Percentiles rank a stretch among this genome's conserved stretches.
Evolutionary conservation across 2,113 vertebrate genomes (phyloP).

Genomic region (Atractosteus spatula): DNA sequence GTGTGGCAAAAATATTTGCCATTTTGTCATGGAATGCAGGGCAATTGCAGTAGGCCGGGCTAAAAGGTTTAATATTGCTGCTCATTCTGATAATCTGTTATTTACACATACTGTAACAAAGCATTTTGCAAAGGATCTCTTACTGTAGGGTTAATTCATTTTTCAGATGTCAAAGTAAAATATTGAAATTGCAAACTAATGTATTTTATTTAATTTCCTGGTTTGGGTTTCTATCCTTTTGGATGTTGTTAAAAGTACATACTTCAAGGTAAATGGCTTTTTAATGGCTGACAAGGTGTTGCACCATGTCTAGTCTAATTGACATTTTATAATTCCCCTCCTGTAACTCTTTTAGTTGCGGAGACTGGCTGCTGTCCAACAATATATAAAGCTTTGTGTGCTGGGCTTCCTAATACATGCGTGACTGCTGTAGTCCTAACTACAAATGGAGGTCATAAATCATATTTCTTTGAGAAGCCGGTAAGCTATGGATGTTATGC

Average conservation of each 20-base stretch:
- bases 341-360: not conserved
- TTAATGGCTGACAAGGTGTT: slow-evolving; percentile 1
- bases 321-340: not conserved
- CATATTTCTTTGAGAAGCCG: not conserved
- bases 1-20: no score
- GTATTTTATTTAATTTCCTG: no score
- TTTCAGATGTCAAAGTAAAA: no score
- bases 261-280: not conserved
- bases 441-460: not conserved
- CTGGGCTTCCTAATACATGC: not conserved
- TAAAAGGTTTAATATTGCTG: no score
- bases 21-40: no score
- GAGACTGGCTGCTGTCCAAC: not conserved
- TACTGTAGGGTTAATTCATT: no score
- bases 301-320: not conserved
- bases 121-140: not conserved
- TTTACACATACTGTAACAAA: no score
- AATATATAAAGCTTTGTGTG: slow-evolving; percentile 1
- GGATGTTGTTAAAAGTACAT: no score
- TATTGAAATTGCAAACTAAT: no score
- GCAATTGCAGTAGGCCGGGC: no score
- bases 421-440: not conserved
- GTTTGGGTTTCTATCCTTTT: no score
- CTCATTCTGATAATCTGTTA: no score
- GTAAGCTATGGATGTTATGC: not conserved